phyloP scores from a whole-genome alignment of 2,113 vertebrate genomes.

The Planiliza haematocheilus region DNA sequence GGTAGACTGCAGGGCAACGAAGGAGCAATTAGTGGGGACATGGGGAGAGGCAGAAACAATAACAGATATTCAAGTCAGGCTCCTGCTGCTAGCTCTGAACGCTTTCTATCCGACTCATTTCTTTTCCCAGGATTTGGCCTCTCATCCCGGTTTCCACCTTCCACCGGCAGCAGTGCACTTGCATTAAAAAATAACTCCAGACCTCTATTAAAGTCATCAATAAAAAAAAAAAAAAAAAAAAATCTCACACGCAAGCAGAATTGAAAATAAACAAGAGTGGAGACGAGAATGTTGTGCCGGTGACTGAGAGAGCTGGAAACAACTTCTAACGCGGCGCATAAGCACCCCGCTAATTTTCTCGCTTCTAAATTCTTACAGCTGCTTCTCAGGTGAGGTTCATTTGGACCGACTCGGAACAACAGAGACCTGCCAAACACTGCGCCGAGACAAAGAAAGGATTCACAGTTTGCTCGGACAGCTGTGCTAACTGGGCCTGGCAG shows the following conservation, averaged over 20 bases:
- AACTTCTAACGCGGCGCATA: slow-evolving; percentile 2
- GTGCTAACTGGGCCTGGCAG: slow-evolving; percentile 62
- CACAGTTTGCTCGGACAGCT: slow-evolving; percentile 63
- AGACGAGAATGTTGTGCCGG: slow-evolving; percentile 49
- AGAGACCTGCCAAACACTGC: slow-evolving; percentile 41
- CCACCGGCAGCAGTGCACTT: slow-evolving; percentile 25
- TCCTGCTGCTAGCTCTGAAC: slow-evolving; percentile 39
- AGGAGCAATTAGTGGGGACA: slow-evolving; percentile 31
- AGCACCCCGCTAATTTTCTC: slow-evolving; percentile 18
- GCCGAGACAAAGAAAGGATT: slow-evolving; percentile 72
- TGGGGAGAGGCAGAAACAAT: slow-evolving; percentile 18
- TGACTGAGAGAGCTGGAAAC: slow-evolving; percentile 54
- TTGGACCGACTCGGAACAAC: slow-evolving; percentile 50
- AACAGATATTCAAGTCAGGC: slow-evolving; percentile 20
- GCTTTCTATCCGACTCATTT: slow-evolving; percentile 52
- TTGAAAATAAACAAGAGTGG: slow-evolving; percentile 67
- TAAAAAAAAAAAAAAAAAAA: slow-evolving; percentile 35
- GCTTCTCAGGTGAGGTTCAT: slow-evolving; percentile 59
- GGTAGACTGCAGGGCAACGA: slow-evolving; percentile 28
- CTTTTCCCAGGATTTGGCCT: slow-evolving; percentile 46
- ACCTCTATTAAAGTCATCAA: slow-evolving; percentile 69
- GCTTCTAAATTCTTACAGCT: slow-evolving; percentile 17
- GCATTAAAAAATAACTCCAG: slow-evolving; percentile 41
- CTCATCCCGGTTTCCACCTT: slow-evolving; percentile 47
- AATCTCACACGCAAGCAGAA: slow-evolving; percentile 60